phyloP scores from a whole-genome alignment of 2,113 vertebrate species.

The Porphyrio hochstetteri region DNA sequence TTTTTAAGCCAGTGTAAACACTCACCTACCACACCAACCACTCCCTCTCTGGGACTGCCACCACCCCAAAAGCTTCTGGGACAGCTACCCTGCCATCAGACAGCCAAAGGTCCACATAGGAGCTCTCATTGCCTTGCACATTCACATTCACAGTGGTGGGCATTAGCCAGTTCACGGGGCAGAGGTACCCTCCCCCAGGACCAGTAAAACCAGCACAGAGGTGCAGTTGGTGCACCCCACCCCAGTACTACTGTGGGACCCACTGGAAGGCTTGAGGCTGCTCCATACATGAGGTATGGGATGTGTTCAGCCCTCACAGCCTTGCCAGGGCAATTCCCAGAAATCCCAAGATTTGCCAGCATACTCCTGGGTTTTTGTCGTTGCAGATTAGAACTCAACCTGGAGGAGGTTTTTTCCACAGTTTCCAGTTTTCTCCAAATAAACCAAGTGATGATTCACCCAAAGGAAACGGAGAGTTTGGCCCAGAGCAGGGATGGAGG shows the following conservation, averaged over 20 bases:
- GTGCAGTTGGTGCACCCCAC: not conserved
- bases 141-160: fast-evolving
- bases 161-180: not conserved
- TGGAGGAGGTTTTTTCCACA: not conserved
- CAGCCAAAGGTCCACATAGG: not conserved
- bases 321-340: not conserved
- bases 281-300: fast-evolving
- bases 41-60: not conserved
- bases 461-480: not conserved
- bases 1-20: not conserved
- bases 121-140: fast-evolving
- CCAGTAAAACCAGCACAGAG: not conserved
- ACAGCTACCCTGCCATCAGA: not conserved
- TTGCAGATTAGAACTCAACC: not conserved
- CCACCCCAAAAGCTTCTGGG: not conserved
- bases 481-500: not conserved
- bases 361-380: not conserved
- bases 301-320: not conserved
- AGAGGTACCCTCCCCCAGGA: not conserved
- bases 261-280: not conserved
- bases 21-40: not conserved
- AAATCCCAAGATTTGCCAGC: not conserved
- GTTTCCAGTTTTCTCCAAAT: not conserved
- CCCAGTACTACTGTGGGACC: not conserved
- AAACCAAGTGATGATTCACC: not conserved